Base-by-base conservation (phyloP, 2,113 vertebrate genomes). In the Menidia beryllina region DNA sequence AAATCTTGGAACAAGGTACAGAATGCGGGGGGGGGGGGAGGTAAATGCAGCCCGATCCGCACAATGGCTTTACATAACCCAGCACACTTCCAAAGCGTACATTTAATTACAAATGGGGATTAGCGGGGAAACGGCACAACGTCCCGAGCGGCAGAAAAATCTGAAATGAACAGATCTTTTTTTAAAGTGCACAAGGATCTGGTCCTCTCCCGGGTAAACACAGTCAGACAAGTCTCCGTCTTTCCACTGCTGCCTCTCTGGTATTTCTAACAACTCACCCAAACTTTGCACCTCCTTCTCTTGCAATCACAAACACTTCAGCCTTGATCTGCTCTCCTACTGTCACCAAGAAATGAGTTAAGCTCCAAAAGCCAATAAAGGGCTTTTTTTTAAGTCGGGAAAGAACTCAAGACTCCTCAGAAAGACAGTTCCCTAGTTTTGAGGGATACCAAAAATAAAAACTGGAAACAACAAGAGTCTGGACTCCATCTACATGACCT, bases 21-120 rank as follows among this genome's bases (percentile, higher is more conserved):
- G 59, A 66, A 64, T 70, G 53, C 17, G 17, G 23, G 20, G 19
- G 17, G 23, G 20, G 19, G 41, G 49, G 56, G 54, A 67, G 77
- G 81, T 36, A 57, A 75, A 79, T 34, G 64, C 62, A 19, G 54
- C 54, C 19, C 57, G 6, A 49, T 49, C 75, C 74, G 72, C 62
- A 58, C 26, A 34, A 59, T 10, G 65, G 69, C 70, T 89, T 91
- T 88, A 87, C 63, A 63, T 87, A 91, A 90, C 86, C 79, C 56
- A 20, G 70, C 68, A 52, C 72, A 71, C 83, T 77, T 82, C 80
- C 72, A 79, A 70, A 86, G 86, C 70, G 81, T 83, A 70, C 87
- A 89, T 87, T 88, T 89, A 91, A 91, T 90, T 91, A 91, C 88
- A 87, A 85, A 83, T 78, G 78, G 82, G 85, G 86, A 89, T 86